phyloP scores from a whole-genome alignment of 2,797 vertebrate genomes.

The Forpus xanthops region DNA sequence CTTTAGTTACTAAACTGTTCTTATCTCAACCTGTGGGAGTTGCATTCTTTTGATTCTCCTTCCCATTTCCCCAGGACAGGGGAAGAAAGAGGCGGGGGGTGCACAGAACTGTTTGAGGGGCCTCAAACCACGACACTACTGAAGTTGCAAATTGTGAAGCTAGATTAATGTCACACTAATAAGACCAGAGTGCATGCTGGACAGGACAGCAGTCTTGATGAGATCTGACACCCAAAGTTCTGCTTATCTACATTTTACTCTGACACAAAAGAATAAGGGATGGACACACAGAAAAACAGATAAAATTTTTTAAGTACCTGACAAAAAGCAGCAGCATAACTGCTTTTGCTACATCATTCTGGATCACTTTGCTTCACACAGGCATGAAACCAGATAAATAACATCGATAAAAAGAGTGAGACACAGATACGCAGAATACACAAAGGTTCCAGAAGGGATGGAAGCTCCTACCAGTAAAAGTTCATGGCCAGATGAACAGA shows the following conservation, averaged over 20 bases:
- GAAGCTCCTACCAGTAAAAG: background rate
- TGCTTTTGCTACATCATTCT: background rate
- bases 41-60: too few species aligned
- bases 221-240: background rate
- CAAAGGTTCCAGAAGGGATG: background rate
- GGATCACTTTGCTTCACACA: background rate
- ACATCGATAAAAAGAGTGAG: background rate
- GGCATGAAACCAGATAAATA: background rate
- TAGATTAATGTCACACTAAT: background rate
- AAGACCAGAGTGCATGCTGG: background rate
- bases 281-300: background rate
- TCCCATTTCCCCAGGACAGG: too few species aligned
- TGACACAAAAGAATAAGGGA: background rate
- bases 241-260: background rate
- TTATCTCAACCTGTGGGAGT: too few species aligned
- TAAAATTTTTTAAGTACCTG: background rate
- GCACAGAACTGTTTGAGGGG: too few species aligned
- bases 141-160: background rate
- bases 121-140: too few species aligned
- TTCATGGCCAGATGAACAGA: background rate
- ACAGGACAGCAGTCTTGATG: background rate
- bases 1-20: too few species aligned
- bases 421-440: background rate
- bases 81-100: too few species aligned
- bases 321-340: background rate